These are phyloP conservation scores for Drosophila eohydei DNA, from an alignment of 2,888 invertebrate species.

Conservation along the genomic window DNA sequence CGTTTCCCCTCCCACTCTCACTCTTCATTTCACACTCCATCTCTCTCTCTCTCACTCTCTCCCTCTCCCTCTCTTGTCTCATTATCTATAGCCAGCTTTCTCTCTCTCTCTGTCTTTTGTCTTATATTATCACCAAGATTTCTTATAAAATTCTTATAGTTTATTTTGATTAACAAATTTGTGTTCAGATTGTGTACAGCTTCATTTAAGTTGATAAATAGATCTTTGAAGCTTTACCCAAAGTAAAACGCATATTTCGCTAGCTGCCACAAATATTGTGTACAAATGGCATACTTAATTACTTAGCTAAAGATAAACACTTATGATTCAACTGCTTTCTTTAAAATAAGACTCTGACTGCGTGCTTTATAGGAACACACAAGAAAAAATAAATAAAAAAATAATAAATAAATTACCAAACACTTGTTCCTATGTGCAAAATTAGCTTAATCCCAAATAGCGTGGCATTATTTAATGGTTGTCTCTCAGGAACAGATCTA, in stretches of 20 bases:
- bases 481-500: conserved; percentile 42
- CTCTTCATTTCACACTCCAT: too few relatives aligned
- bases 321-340: not conserved
- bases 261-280: not conserved
- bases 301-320: too few relatives aligned
- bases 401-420: conserved; percentile 1
- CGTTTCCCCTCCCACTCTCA: too few relatives aligned
- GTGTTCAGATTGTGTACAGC: too few relatives aligned
- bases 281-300: not conserved
- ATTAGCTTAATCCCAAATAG: not conserved
- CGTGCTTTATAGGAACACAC: not conserved
- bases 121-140: not conserved
- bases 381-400: not conserved
- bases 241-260: not conserved
- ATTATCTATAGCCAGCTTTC: not conserved
- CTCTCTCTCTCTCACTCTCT: not conserved
- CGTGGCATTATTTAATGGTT: conserved; percentile 6
- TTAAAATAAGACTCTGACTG: not conserved
- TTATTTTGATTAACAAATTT: too few relatives aligned
- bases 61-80: not conserved
- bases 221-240: not conserved
- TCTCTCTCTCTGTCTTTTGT: not conserved
- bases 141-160: too few relatives aligned
- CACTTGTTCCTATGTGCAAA: conserved; percentile 8
- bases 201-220: not conserved